Evolutionary conservation across 2,113 vertebrate genomes (phyloP).

Genomic region (Acrocephalus arundinaceus): DNA sequence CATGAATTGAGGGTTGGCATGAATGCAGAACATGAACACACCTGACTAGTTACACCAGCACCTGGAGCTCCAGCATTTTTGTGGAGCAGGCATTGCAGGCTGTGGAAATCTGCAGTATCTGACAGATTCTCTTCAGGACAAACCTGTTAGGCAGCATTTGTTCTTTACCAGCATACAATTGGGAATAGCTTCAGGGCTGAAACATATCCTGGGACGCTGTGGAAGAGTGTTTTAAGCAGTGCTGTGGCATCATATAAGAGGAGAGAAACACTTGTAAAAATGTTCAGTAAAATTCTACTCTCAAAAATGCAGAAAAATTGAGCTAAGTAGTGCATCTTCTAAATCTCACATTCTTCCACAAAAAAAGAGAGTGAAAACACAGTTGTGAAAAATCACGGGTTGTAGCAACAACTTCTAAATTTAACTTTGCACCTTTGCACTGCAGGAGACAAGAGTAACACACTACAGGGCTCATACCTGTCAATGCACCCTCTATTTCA

Average conservation of each 20-base stretch:
- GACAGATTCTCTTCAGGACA: not conserved
- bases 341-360: not conserved
- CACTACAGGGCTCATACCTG: not conserved
- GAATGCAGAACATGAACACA: not conserved
- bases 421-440: slow-evolving; percentile 16
- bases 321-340: not conserved
- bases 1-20: not conserved
- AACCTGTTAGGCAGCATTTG: not conserved
- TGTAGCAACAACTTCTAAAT: not conserved
- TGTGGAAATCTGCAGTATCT: slow-evolving; percentile 3
- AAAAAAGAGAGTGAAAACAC: not conserved
- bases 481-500: slow-evolving; percentile 34
- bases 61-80: not conserved
- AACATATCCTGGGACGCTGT: not conserved
- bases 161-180: not conserved
- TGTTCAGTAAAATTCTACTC: not conserved
- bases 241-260: not conserved
- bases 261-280: not conserved
- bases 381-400: not conserved
- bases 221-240: not conserved
- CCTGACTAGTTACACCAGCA: not conserved
- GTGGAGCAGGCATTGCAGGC: not conserved
- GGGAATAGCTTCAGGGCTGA: not conserved
- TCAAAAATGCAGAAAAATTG: not conserved
- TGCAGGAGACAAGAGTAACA: not conserved